Percentiles rank a stretch among this genome's conserved stretches.
Conservation (phyloP, 2,113 vertebrate species). For the Silurus glanis region DNA sequence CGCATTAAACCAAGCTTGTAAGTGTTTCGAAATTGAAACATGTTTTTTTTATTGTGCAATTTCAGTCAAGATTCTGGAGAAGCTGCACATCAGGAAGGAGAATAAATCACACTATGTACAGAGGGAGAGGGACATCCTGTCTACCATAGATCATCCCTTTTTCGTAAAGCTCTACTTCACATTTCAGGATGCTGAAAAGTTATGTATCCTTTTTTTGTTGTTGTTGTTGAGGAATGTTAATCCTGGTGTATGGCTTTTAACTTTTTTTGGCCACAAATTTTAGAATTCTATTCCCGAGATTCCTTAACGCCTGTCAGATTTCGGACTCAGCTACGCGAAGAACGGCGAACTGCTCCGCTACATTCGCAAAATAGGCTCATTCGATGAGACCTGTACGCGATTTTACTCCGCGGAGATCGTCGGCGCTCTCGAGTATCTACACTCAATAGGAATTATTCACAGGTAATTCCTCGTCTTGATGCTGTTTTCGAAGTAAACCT, state of each 20-base stretch:
- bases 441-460: slow-evolving; percentile 95
- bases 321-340: slow-evolving; percentile 98
- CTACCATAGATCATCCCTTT: slow-evolving; percentile 93
- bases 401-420: slow-evolving; percentile 98
- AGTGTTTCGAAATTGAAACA: not conserved
- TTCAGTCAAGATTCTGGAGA: slow-evolving; percentile 98
- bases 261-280: not conserved
- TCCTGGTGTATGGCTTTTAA: not conserved
- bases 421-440: slow-evolving; percentile 92
- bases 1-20: not conserved
- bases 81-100: slow-evolving; percentile 97
- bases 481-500: no score
- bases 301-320: slow-evolving; percentile 82
- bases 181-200: slow-evolving; percentile 98
- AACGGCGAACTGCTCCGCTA: slow-evolving; percentile 97
- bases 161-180: slow-evolving; percentile 99
- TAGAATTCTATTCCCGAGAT: not conserved
- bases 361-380: slow-evolving; percentile 98
- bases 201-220: slow-evolving; percentile 87
- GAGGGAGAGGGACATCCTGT: slow-evolving; percentile 95
- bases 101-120: slow-evolving; percentile 97
- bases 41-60: slow-evolving; percentile 34
- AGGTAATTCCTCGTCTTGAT: slow-evolving; percentile 75
- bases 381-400: slow-evolving; percentile 96
- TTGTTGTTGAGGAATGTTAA: not conserved